A percentile compares a stretch with the other conserved stretches of the same genome.
These are phyloP conservation scores for Rhingia campestris DNA, from an alignment of 2,888 invertebrate genomes.

Conservation along the genomic window DNA sequence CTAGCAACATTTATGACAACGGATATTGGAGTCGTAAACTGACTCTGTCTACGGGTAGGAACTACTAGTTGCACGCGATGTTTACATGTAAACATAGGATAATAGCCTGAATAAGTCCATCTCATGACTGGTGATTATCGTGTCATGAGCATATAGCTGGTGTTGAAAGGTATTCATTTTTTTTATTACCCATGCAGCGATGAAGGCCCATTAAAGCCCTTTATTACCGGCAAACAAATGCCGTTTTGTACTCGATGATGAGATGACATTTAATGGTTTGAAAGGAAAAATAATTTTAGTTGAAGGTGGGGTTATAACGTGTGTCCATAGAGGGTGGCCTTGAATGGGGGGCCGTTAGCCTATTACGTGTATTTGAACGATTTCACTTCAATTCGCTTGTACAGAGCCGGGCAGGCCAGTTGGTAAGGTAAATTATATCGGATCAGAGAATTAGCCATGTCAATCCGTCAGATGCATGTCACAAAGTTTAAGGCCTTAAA, in stretches of 20 bases:
- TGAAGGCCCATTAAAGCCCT: slow-evolving; percentile 35
- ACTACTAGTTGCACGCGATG: background rate
- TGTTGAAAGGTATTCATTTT: slow-evolving; percentile 20
- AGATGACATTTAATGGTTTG: background rate
- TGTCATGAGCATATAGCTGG: slow-evolving; percentile 21
- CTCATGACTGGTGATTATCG: slow-evolving; percentile 31
- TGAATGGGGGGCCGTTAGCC: no score
- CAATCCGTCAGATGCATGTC: no score
- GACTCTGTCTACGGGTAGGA: background rate
- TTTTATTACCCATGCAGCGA: background rate
- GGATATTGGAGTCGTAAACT: slow-evolving; percentile 57
- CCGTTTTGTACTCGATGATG: background rate
- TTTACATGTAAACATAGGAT: slow-evolving; percentile 29
- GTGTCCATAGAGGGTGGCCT: no score
- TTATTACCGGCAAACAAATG: slow-evolving; percentile 16
- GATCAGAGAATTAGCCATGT: no score
- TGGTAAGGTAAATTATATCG: no score
- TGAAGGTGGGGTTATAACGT: background rate
- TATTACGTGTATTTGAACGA: no score
- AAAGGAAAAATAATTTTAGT: background rate
- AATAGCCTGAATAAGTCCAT: slow-evolving; percentile 22
- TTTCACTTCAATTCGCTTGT: no score
- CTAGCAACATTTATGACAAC: slow-evolving; percentile 41
- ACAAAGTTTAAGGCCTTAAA: no score
- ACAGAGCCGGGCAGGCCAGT: no score